A percentile compares a stretch with the other conserved stretches of the same genome.
phyloP scores from a whole-genome alignment of 2,797 vertebrate species.

The Sciurus vulgaris region DNA sequence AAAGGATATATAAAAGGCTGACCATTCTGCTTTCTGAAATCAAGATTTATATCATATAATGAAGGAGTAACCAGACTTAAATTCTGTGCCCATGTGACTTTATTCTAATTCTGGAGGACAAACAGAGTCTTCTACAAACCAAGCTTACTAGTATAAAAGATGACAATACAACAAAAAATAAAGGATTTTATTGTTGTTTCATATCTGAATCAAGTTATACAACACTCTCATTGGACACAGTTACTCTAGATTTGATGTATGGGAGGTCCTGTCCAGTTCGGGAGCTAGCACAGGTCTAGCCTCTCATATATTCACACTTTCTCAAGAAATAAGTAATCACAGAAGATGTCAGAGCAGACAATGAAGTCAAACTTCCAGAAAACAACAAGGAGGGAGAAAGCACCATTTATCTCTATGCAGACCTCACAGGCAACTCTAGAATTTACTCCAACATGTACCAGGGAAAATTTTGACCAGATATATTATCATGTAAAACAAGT shows the following conservation, averaged over 20 bases:
- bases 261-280: not conserved
- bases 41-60: not conserved
- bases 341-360: slow-evolving; percentile 26
- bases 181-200: not conserved
- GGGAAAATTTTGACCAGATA: slow-evolving; percentile 51
- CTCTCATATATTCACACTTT: not conserved
- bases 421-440: not conserved
- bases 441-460: slow-evolving; percentile 44
- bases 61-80: not conserved
- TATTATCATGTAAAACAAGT: slow-evolving; percentile 55
- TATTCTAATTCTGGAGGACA: not conserved
- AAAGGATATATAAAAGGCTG: not conserved
- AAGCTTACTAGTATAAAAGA: not conserved
- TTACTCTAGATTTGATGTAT: not conserved
- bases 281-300: not conserved
- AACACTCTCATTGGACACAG: not conserved
- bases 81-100: not conserved
- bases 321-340: not conserved
- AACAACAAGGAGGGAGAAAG: not conserved
- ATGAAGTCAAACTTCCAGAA: slow-evolving; percentile 58
- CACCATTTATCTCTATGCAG: slow-evolving; percentile 43
- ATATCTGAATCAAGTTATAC: slow-evolving; percentile 32
- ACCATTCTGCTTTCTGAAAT: not conserved
- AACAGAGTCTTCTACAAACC: slow-evolving; percentile 1
- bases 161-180: not conserved